Percentiles rank a stretch among this genome's conserved stretches.
Evolutionary conservation across 1,140 invertebrate species (phyloP).

Genomic region (Nixonia krombeini): DNA sequence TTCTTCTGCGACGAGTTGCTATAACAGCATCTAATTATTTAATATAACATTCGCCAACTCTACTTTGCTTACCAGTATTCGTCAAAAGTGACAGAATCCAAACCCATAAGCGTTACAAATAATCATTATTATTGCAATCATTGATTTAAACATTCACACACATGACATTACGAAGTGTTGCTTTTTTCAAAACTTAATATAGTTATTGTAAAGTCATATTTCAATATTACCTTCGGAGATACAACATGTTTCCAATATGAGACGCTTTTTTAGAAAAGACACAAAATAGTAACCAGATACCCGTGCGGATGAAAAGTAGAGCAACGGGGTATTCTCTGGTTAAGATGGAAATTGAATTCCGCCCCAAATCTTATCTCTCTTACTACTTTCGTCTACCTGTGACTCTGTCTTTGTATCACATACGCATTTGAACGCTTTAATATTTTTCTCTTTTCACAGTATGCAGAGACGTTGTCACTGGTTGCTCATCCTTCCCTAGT

Average conservation of each 20-base stretch:
- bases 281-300: slow-evolving; percentile 32
- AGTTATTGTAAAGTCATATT: too few relatives aligned
- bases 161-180: too few relatives aligned
- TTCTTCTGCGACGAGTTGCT: slow-evolving; percentile 28
- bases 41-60: slow-evolving; percentile 17
- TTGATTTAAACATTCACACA: too few relatives aligned
- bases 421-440: slow-evolving; percentile 21
- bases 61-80: too few relatives aligned
- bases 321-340: slow-evolving; percentile 51
- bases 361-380: slow-evolving; percentile 46
- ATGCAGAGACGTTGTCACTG: slow-evolving; percentile 3
- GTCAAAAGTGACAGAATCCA: too few relatives aligned
- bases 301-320: slow-evolving; percentile 25
- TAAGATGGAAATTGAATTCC: slow-evolving; percentile 63
- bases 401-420: slow-evolving; percentile 31
- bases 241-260: too few relatives aligned
- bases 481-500: slow-evolving; percentile 41
- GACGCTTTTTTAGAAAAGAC: neutral
- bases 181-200: too few relatives aligned
- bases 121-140: too few relatives aligned
- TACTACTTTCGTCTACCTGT: slow-evolving; percentile 50
- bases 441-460: slow-evolving; percentile 18
- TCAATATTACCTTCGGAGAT: too few relatives aligned
- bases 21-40: slow-evolving; percentile 38
- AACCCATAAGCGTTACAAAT: too few relatives aligned